phyloP scores from a whole-genome alignment of 2,113 vertebrate species.

The Montifringilla adamsi region DNA sequence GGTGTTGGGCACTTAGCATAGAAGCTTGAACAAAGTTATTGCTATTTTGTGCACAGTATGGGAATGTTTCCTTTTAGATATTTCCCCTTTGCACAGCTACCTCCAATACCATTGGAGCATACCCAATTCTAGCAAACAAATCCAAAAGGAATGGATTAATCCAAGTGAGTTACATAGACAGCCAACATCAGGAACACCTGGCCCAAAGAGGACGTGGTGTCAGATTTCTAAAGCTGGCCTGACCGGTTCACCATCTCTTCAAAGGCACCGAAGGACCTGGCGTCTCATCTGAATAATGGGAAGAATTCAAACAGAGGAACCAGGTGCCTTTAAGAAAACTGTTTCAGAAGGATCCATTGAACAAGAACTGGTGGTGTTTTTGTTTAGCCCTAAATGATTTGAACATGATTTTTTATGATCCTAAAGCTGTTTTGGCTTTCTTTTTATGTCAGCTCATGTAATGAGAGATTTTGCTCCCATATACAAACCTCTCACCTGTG shows the following conservation, averaged over 20 bases:
- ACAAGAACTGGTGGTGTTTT: not conserved
- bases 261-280: not conserved
- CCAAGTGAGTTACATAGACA: not conserved
- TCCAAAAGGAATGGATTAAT: not conserved
- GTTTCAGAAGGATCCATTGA: not conserved
- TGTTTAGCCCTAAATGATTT: not conserved
- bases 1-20: slow-evolving; percentile 36
- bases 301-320: not conserved
- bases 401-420: not conserved
- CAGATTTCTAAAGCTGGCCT: not conserved
- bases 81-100: not conserved
- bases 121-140: not conserved
- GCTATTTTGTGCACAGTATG: slow-evolving; percentile 41
- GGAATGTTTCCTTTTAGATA: slow-evolving; percentile 17
- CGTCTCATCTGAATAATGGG: not conserved
- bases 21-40: slow-evolving; percentile 49
- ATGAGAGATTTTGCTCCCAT: not conserved
- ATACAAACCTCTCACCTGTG: not conserved
- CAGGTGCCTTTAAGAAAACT: not conserved
- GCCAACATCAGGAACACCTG: not conserved
- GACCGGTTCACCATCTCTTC: not conserved
- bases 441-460: not conserved
- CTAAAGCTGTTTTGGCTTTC: not conserved
- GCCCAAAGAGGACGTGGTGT: not conserved
- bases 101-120: not conserved